Evolutionary conservation across 2,113 vertebrate genomes (phyloP), one percentile per base, ranked within the genome.

Genomic region (Lepus americanus): DNA sequence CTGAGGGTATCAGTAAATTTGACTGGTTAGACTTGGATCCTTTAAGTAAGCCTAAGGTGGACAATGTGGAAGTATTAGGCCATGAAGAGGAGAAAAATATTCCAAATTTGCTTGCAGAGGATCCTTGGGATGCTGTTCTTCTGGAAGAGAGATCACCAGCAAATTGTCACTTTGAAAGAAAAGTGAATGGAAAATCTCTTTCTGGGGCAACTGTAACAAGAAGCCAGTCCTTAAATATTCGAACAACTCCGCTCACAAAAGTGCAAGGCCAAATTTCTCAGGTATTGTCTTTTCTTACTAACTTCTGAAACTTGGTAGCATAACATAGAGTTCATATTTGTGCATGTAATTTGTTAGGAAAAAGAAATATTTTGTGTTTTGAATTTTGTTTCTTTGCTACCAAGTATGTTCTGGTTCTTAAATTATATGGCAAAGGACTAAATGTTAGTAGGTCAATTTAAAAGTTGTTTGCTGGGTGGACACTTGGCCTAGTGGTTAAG

Each of bases 11-110:
- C 39, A 99, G 98, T 97, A 98, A 98, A 95, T 99, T 99, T 39
- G 99, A 99, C 64, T 99, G 99, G 99, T 95, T 99, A 95, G 99
- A 99, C 95, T 98, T 99, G 96, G 99, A 99, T 98, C 99, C 99
- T 9, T 98, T 99, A 49, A 99, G 98, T 89, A 99, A 99, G 97
- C 98, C 98, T 4, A 99, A 98, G 96, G 98, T 99, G 8, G 99
- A 99, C 76, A 97, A 77, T 25, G 97, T 98, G 85, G 99, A 99
- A n/a, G 63, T 94, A 12, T 73, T 97, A 31, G 95, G 92, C 69
- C 92, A 80, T 59, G 97, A 97, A 63, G 98, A 93, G 53, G 84
- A 94, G 76, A 97, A 96, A 4, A 95, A 53, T 33, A 69, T 97
- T 74, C 98, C 95, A 51, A 88, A 92, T 89, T 95, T 94, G 78